Evolutionary conservation across 2,888 invertebrate species (phyloP).

Genomic region (Melanargia galathea): DNA sequence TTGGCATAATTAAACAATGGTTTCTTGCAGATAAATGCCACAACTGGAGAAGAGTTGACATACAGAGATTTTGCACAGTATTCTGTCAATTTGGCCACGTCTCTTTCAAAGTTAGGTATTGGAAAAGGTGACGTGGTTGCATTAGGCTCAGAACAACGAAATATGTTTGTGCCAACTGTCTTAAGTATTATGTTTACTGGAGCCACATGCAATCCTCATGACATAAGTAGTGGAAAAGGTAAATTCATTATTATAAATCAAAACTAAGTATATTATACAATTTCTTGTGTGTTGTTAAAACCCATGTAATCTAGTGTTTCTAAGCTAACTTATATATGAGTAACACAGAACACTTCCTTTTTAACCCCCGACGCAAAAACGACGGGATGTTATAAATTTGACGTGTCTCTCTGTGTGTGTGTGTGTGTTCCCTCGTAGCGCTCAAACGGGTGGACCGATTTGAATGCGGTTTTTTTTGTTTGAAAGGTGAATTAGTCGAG

Average conservation of each 20-base stretch:
- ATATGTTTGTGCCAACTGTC: constrained; percentile 77
- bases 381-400: too few relatives aligned
- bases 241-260: neutral
- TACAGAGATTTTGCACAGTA: constrained; percentile 77
- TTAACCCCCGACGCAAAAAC: too few relatives aligned
- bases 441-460: too few relatives aligned
- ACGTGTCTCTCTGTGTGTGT: too few relatives aligned
- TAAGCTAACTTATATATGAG: too few relatives aligned
- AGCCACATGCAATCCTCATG: constrained; percentile 60
- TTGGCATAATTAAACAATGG: neutral
- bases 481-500: too few relatives aligned
- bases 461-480: too few relatives aligned
- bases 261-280: neutral
- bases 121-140: constrained; percentile 78
- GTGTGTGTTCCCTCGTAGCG: too few relatives aligned
- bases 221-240: constrained; percentile 60
- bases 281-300: too few relatives aligned
- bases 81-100: constrained; percentile 77
- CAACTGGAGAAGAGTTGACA: constrained; percentile 76
- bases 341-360: too few relatives aligned
- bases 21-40: constrained; percentile 70
- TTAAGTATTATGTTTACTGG: constrained; percentile 76
- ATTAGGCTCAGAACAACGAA: constrained; percentile 83
- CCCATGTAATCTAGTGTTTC: too few relatives aligned
- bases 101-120: constrained; percentile 74